Conservation (phyloP, 2,113 vertebrate genomes). For the Cinclus cinclus region DNA sequence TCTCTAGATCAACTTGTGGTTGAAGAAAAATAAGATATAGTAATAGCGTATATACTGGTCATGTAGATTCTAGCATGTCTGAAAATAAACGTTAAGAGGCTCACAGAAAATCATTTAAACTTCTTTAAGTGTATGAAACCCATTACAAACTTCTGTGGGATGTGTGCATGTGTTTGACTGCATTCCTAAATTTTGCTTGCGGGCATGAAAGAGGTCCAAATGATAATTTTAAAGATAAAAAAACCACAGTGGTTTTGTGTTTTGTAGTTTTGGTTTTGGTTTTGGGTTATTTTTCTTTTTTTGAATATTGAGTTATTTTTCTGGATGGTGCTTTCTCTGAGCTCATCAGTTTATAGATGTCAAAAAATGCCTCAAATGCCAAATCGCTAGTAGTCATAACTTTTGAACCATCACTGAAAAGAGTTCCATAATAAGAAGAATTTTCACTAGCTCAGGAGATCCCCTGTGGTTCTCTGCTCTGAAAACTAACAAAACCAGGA, state of each 20-base stretch:
- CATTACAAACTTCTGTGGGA: background rate
- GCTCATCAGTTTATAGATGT: background rate
- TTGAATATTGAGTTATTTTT: background rate
- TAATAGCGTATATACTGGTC: background rate
- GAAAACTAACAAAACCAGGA: background rate
- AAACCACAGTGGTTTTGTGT: accelerated
- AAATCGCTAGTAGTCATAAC: background rate
- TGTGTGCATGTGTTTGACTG: background rate
- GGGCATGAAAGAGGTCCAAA: background rate
- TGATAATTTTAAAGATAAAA: background rate
- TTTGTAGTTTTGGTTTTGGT: background rate
- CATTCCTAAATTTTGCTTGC: background rate
- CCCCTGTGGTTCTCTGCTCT: background rate
- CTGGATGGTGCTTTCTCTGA: background rate
- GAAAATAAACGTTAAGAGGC: background rate
- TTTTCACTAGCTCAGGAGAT: background rate
- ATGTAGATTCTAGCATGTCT: background rate
- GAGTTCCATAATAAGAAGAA: background rate
- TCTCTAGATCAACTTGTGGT: background rate
- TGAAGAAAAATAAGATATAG: background rate
- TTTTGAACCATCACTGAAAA: background rate
- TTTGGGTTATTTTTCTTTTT: accelerated
- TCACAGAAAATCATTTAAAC: background rate
- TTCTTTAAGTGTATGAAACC: background rate
- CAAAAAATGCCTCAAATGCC: background rate